A percentile compares a stretch with the other conserved stretches of the same genome.
Conservation (phyloP, 2,797 vertebrate genomes). For the Arnoldichthys spilopterus region DNA sequence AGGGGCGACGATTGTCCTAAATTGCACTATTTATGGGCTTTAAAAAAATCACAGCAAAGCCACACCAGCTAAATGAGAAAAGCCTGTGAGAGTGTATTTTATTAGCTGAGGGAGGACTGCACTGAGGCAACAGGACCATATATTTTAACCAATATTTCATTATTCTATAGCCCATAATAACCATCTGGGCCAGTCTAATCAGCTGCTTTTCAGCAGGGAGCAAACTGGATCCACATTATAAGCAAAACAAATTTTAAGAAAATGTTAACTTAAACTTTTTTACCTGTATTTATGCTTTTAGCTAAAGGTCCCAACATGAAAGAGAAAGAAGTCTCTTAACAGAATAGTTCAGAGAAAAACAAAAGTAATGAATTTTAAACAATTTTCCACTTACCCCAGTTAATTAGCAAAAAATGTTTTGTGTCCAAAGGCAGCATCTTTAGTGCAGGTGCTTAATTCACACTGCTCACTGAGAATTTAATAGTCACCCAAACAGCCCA, state of each 20-base stretch:
- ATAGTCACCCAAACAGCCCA: no score
- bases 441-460: no score
- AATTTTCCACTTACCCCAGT: no score
- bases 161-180: slow-evolving; percentile 62
- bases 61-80: slow-evolving; percentile 20
- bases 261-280: no score
- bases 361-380: no score
- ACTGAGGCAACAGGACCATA: slow-evolving; percentile 57
- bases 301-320: neutral
- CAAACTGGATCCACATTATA: slow-evolving; percentile 6
- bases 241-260: slow-evolving; percentile 8
- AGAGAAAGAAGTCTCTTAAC: neutral
- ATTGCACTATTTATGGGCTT: slow-evolving; percentile 26
- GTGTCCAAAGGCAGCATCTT: no score
- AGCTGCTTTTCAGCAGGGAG: slow-evolving; percentile 50
- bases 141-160: slow-evolving; percentile 65
- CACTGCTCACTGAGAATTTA: no score
- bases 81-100: slow-evolving; percentile 32
- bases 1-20: slow-evolving; percentile 13
- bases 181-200: slow-evolving; percentile 60
- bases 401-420: no score
- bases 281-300: neutral
- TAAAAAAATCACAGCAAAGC: slow-evolving; percentile 17
- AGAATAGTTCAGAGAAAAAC: no score
- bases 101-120: slow-evolving; percentile 61